Evolutionary conservation across 1,140 invertebrate genomes (phyloP), one percentile per base, ranked within the genome.

Genomic region (Anoplolepis gracilipes): DNA sequence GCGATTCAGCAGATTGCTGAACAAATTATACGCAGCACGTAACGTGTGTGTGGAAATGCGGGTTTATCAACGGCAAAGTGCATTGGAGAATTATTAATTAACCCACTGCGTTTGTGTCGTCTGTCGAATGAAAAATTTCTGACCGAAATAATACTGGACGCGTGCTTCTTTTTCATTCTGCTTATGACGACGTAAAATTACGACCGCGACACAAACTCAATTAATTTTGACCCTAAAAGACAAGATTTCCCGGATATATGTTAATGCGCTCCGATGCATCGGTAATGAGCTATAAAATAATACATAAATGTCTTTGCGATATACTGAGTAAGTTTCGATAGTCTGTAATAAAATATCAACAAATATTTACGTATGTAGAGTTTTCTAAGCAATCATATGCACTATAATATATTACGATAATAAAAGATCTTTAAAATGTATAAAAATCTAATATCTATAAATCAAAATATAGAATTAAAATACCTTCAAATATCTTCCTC

Each of bases 201-300:
- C 22, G 22, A 55, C 46, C 62, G 42, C 25, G 39, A 42, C 39
- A 42, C 11, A 3, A 53, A 78, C n/a, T 22, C 78, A 53, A 82
- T 82, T 82, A 82, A 82, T 72, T 73, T 82, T 28, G n/a, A 82
- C 55, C 67, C 59, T 59, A 73, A 28, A 39, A 69, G 76, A 59
- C 65, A 13, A 42, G 67, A 82, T 72, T 61, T 82, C 67, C 25
- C 65, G 67, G 53, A 82, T 82, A 72, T 3, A 19, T 22, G 55
- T 22, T 46, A 49, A 36, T 13, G 36, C 49, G 53, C 53, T 25
- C n/a, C 19, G 33, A 59, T 13, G 53, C 36, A 36, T 22, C 25
- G 7, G 3, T 82, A 82, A 82, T 82, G 67, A 82, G 53, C 53
- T 72, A 19, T 73, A 61, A 82, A 46, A 72, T n/a, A 22, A 13